phyloP scores from a whole-genome alignment of 2,797 vertebrate genomes.

The Meriones psammophilus region DNA sequence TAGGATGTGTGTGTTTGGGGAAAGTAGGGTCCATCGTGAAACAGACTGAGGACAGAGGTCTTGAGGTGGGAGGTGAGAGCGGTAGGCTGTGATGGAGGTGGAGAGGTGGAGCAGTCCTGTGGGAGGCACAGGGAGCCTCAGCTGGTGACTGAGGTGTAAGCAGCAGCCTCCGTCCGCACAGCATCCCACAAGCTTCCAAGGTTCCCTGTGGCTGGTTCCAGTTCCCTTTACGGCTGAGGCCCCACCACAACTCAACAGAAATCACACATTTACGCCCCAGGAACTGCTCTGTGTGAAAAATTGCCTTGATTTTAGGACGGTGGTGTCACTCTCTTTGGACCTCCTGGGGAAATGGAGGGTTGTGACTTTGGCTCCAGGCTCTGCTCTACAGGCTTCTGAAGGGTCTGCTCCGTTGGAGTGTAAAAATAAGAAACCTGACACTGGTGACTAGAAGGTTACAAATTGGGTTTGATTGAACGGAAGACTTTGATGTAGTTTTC shows the following conservation, averaged over 20 bases:
- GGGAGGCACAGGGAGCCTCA: too few relatives aligned
- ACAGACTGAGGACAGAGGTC: not conserved
- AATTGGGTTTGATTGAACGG: not conserved
- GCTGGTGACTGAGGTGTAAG: not conserved
- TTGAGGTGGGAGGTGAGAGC: not conserved
- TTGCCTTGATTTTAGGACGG: not conserved
- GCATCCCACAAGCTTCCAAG: not conserved
- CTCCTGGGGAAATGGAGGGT: not conserved
- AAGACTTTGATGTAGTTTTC: not conserved
- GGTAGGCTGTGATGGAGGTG: not conserved
- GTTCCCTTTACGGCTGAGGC: not conserved
- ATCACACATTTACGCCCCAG: not conserved
- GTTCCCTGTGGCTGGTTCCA: not conserved
- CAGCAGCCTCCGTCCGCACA: not conserved
- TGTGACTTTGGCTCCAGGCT: not conserved
- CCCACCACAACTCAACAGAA: not conserved
- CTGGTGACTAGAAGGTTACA: not conserved
- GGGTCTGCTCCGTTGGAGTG: not conserved
- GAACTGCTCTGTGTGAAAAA: slow-evolving; percentile 25
- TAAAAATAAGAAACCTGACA: not conserved
- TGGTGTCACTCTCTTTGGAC: not conserved
- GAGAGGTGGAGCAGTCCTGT: not conserved
- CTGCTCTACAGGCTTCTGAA: not conserved
- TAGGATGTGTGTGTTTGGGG: not conserved
- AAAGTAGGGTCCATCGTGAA: not conserved